Evolutionary conservation across 1,140 invertebrate genomes (phyloP).

Genomic region (Argopecten irradians): DNA sequence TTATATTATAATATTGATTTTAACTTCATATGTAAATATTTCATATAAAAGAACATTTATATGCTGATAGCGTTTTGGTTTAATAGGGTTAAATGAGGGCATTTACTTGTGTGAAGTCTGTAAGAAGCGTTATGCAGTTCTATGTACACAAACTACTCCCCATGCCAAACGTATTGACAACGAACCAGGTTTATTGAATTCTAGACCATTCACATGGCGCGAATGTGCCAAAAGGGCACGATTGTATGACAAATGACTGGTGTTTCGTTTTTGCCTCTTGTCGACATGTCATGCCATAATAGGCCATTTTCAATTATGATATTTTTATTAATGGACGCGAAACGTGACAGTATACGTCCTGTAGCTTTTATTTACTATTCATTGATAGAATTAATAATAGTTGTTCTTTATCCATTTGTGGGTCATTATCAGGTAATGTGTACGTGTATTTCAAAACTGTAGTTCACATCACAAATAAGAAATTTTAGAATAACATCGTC

Average conservation of each 20-base stretch:
- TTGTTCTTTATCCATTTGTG: too few species aligned
- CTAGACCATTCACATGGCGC: not conserved
- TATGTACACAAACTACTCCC: not conserved
- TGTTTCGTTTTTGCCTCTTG: not conserved
- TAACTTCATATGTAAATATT: not conserved
- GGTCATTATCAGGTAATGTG: too few species aligned
- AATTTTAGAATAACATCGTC: too few species aligned
- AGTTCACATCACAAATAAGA: too few species aligned
- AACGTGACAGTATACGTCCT: too few species aligned
- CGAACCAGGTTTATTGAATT: not conserved
- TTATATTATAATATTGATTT: not conserved
- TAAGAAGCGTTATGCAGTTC: not conserved
- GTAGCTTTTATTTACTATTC: not conserved
- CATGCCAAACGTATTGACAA: not conserved
- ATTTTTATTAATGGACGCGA: not conserved
- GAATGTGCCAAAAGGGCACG: not conserved
- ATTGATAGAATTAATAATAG: not conserved
- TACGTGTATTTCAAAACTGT: too few species aligned
- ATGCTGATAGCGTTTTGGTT: not conserved
- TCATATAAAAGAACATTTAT: not conserved
- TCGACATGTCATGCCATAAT: not conserved
- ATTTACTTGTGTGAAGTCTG: not conserved
- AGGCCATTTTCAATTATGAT: not conserved
- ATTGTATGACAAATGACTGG: not conserved
- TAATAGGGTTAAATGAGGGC: slow-evolving; percentile 5